Base-by-base conservation (phyloP, 2,888 invertebrate species). In the Onthophagus sagittarius region DNA sequence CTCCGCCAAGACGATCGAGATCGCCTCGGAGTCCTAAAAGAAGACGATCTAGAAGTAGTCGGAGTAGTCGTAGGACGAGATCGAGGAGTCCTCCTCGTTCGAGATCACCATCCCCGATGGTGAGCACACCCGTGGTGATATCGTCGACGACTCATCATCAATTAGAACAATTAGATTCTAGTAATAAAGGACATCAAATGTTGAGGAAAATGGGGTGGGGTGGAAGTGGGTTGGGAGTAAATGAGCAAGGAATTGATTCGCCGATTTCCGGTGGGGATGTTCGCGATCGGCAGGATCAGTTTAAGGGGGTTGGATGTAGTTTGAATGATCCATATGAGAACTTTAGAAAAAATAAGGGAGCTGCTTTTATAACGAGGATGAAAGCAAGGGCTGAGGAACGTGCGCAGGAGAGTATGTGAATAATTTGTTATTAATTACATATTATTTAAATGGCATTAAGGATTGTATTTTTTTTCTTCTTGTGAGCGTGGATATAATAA, bases 201-300 rank as follows among this genome's bases (percentile, higher is more conserved):
- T 88, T 99, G 75, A 94, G 93, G 86, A 97, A 97, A 88, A 99
- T 99, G 98, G 99, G 98, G 2, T 99, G 99, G 99, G 92, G 94
- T 75, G 98, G 98, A 62, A 92, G 92, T 63, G 99, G 99, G 6
- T 88, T 99, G 7, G 99, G 99, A 14, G 94, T 94, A 0, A 91
- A 96, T 74, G 98, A 97, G 77, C 97, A 98, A 85, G 99, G 99
- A 75, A 98, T 97, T 76, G 95, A 96, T 75, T 93, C 97, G 78
- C 98, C 98, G 0, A 96, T 99, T 78, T 92, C 94, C 71, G 96
- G 95, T 0, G 97, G 96, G 67, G 93, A 95, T 79, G 95, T 93
- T 15, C 89, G 99, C 7, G 98, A 99, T 84, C 90, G 92, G 78
- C 92, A 92, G 81, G 98, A 99, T 85, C 94, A 95, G 87, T 99